Percentiles rank a stretch among this genome's conserved stretches.
These are phyloP conservation scores for Formica selysi DNA, from an alignment of 1,140 invertebrate genomes.

Conservation along the genomic window DNA sequence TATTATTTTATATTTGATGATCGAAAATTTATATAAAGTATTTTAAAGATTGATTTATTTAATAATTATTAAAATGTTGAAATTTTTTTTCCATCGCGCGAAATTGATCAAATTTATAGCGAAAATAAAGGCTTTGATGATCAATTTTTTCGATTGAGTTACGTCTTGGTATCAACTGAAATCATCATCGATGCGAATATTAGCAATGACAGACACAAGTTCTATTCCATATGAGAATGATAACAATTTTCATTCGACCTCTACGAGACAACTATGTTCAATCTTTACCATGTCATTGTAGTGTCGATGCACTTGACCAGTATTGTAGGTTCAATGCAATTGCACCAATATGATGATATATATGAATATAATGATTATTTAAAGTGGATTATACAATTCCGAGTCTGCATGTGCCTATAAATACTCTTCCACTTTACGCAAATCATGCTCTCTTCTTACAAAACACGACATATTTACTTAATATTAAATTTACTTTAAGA, in stretches of 20 bases:
- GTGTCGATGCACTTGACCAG: not conserved
- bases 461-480: not conserved
- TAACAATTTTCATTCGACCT: not conserved
- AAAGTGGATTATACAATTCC: not conserved
- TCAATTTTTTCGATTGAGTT: not conserved
- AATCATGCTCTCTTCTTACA: not conserved
- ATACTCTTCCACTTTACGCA: not conserved
- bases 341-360: not conserved
- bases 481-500: too few relatives aligned
- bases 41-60: not conserved
- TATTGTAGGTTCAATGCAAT: not conserved
- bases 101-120: not conserved
- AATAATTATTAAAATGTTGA: not conserved
- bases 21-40: not conserved
- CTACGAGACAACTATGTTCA: not conserved
- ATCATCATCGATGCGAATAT: not conserved
- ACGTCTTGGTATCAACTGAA: not conserved
- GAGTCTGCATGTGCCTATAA: not conserved
- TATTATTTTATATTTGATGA: not conserved
- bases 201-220: not conserved
- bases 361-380: conserved; percentile 11
- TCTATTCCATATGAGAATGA: not conserved
- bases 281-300: not conserved
- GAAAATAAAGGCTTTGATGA: not conserved
- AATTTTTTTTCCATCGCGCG: not conserved